phyloP scores from a whole-genome alignment of 2,113 vertebrate species.

The Philantomba maxwellii region DNA sequence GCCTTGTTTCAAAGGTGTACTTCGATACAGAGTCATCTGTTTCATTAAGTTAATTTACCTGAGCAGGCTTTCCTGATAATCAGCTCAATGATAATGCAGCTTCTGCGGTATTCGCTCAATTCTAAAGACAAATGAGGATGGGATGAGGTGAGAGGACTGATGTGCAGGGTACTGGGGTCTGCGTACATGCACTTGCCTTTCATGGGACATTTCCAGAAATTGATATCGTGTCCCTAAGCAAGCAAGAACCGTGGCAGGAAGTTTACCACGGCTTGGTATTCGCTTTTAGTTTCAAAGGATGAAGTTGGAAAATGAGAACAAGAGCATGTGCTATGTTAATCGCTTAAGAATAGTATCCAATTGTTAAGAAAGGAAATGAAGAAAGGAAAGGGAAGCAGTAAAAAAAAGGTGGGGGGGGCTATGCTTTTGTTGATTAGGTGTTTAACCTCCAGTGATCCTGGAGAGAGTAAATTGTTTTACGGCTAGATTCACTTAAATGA shows the following conservation, averaged over 20 bases:
- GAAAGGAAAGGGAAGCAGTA: background rate
- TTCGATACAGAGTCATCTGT: slow-evolving; percentile 76
- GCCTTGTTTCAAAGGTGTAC: slow-evolving; percentile 79
- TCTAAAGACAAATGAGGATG: slow-evolving; percentile 64
- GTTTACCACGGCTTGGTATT: slow-evolving; percentile 16
- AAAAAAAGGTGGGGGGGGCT: background rate
- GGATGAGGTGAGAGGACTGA: background rate
- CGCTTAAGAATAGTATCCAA: background rate
- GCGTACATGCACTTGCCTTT: background rate
- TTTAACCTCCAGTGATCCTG: slow-evolving; percentile 28
- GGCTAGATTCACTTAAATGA: slow-evolving; percentile 41
- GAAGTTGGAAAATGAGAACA: slow-evolving; percentile 44
- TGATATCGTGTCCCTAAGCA: background rate
- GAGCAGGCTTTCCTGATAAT: slow-evolving; percentile 82
- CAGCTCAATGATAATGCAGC: slow-evolving; percentile 62
- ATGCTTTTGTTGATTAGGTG: slow-evolving; percentile 35
- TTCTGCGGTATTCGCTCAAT: slow-evolving; percentile 76
- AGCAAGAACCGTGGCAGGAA: background rate
- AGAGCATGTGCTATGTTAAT: background rate
- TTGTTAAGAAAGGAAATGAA: slow-evolving; percentile 48
- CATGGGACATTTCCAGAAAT: background rate
- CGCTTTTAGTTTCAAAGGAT: slow-evolving; percentile 15
- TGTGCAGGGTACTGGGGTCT: background rate
- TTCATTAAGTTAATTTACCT: slow-evolving; percentile 88
- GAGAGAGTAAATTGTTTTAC: slow-evolving; percentile 35